Evolutionary conservation across 2,797 vertebrate species (phyloP), one percentile per base, ranked within the genome.

Genomic region (Eleutherodactylus coqui): DNA sequence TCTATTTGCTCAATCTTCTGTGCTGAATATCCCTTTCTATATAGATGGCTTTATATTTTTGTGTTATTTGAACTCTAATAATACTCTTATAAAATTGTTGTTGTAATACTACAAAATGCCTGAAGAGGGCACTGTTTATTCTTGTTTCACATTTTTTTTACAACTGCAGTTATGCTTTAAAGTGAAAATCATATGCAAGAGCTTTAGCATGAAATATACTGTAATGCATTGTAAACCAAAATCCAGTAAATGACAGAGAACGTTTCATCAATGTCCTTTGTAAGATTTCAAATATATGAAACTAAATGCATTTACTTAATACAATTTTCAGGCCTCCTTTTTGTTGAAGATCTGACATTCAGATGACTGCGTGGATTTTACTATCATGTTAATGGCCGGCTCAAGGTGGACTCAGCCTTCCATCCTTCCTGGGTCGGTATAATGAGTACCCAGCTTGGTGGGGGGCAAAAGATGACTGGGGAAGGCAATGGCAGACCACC

Each of bases 101-200:
- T 58, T 79, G 27, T 83, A 90, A 53, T 93, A 75, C 89, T 69
- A 0, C 11, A 14, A 45, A n/a, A 2, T 89, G 85, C 89, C 92
- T 89, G 90, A 85, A 94, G 94, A 90, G 93, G 94, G 93, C 94
- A 94, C 91, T 90, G 90, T 93, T 90, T 91, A 73, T 77, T 89
- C 89, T 93, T 81, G 83, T 77, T 87, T 90, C 24, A 38, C 32
- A 82, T 70, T 70, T 53, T 17, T n/a, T n/a, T n/a, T 27, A n/a
- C 21, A 62, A n/a, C n/a, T n/a, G n/a, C n/a, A n/a, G n/a, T n/a
- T n/a, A n/a, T n/a, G n/a, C n/a, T n/a, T n/a, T n/a, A n/a, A n/a
- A n/a, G n/a, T 27, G n/a, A 58, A n/a, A n/a, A 14, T 5, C 38
- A 43, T 29, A n/a, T 16, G 14, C 24, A 36, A 36, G 51, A 70